These are phyloP conservation scores for Odontomyia ornata DNA, from an alignment of 2,888 invertebrate species.

Conservation along the genomic window DNA sequence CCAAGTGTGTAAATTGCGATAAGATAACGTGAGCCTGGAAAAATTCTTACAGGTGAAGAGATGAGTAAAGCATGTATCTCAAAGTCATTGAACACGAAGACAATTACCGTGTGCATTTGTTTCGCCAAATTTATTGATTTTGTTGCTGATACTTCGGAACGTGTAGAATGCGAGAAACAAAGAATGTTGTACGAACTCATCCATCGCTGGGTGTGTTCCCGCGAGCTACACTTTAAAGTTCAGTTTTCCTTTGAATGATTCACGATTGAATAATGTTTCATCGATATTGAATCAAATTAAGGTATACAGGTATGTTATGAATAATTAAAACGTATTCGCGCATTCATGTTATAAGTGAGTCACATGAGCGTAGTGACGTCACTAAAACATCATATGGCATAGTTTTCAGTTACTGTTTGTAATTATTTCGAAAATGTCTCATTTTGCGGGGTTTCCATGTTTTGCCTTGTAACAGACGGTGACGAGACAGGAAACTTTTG, in stretches of 20 bases:
- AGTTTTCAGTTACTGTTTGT: not conserved
- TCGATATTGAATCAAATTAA: slow-evolving; percentile 5
- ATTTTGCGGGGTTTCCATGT: not conserved
- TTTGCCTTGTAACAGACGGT: not conserved
- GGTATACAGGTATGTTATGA: not conserved
- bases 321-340: not conserved
- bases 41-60: not conserved
- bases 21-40: not conserved
- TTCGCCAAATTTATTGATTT: slow-evolving; percentile 5
- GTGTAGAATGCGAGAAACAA: not conserved
- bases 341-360: not conserved
- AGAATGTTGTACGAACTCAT: no score
- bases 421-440: not conserved
- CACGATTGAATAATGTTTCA: not conserved
- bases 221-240: no score
- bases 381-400: not conserved
- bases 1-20: not conserved
- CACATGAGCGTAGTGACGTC: not conserved
- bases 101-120: not conserved
- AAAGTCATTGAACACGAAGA: not conserved
- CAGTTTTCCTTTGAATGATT: not conserved
- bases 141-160: not conserved
- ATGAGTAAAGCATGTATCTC: not conserved
- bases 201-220: no score
- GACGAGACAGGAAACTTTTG: not conserved